Evolutionary conservation across 2,113 vertebrate genomes (phyloP), one percentile per base, ranked within the genome.

Genomic region (Scophthalmus maximus): DNA sequence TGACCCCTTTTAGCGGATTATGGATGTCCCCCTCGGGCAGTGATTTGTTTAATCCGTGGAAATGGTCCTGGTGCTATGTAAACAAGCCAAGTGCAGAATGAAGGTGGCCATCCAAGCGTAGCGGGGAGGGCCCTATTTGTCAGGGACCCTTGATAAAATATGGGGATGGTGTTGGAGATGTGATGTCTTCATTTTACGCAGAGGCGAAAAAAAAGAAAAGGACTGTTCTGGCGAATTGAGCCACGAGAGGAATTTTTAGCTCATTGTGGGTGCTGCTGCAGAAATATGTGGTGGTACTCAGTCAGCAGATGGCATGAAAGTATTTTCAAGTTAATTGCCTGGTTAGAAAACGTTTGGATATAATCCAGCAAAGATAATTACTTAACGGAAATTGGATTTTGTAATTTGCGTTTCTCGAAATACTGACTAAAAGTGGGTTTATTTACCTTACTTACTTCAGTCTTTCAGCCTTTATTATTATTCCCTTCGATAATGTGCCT

Each of bases 41-140:
- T 95, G 96, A 98, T 98, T 97, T 96, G 96, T 98, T 96, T 98
- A 97, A 98, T 97, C 95, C 94, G 95, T 95, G 96, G 94, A 97
- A 98, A 96, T 96, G 94, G 94, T 96, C 94, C 94, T 93, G 94
- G 93, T 93, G 95, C 94, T 96, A 96, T 98, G 96, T 98, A 98
- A 98, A 98, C 96, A 98, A 96, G 95, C 95, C 95, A 93, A 94
- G 96, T 95, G 95, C 95, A 86, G 96, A 96, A 96, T 97, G 95
- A 96, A 96, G 96, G 95, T 89, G 94, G 90, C 91, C 93, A 94
- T 88, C 94, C 93, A 93, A 94, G 95, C 96, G 95, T 96, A 83
- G 95, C 95, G 87, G 93, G 93, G 94, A 78, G 94, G n/a, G 94
- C 94, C 95, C 96, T 95, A 96, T 97, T 96, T 96, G 95, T 98